Conservation (phyloP, 2,797 vertebrate species). For the Stomatorhinus walkeri region DNA sequence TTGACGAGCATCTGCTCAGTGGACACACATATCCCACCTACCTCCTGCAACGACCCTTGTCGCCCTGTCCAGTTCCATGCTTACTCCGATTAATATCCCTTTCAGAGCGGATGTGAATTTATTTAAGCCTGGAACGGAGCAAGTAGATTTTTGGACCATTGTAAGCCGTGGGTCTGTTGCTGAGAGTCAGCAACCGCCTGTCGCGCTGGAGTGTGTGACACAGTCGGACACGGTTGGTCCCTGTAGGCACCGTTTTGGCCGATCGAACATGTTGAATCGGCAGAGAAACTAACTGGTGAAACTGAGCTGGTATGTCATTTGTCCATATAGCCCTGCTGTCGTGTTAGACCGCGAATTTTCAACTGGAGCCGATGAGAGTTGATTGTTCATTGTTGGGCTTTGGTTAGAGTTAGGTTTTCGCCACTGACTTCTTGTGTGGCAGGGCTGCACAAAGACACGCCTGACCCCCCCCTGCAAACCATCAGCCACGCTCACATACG, state of each 20-base stretch:
- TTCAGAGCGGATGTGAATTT: not conserved
- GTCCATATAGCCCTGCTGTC: not conserved
- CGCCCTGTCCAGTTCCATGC: not conserved
- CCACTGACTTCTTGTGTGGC: not conserved
- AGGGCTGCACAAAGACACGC: not conserved
- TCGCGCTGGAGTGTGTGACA: not conserved
- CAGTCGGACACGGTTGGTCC: not conserved
- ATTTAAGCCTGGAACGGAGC: not conserved
- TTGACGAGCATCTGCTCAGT: slow-evolving; percentile 11
- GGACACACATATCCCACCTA: not conserved
- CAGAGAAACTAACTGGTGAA: not conserved
- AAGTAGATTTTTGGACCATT: not conserved
- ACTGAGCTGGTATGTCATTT: not conserved
- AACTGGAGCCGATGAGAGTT: not conserved
- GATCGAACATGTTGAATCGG: not conserved
- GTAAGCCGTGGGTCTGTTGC: not conserved
- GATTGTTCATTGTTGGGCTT: not conserved
- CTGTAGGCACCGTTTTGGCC: not conserved
- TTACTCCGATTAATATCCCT: not conserved
- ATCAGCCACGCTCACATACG: not conserved
- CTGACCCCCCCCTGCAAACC: not conserved
- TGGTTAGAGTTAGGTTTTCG: not conserved
- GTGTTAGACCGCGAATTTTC: not conserved
- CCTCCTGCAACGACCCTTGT: not conserved
- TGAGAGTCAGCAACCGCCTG: not conserved